Base-by-base conservation (phyloP, 2,888 invertebrate genomes). In the Timema cristinae region DNA sequence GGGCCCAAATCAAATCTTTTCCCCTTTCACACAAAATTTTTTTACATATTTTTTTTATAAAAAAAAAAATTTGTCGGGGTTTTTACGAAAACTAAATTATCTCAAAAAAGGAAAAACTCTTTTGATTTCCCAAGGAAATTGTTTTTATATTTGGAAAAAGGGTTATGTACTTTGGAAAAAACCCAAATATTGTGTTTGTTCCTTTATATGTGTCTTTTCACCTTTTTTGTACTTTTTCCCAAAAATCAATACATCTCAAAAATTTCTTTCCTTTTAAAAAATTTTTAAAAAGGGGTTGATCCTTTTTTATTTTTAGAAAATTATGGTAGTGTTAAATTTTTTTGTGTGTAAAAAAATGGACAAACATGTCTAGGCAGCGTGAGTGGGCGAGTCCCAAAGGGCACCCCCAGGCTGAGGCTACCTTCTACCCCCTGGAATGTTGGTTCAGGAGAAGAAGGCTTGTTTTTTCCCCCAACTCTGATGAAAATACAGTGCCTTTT, bases 401-500 rank as follows among this genome's bases (percentile, higher is more conserved):
- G 50, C 94, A 95, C 81, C 89, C 91, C 8, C 89, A 91, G 78
- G 92, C 94, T 52, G 89, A 90, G 47, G 87, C 89, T 51, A 91
- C 93, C n/a, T 84, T 97, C 82, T 94, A 73, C 93, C 94, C 79
- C 90, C 94, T 7, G 93, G 94, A 6, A 84, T 85, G 66, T 90
- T 75, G 90, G 90, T 67, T 91, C 91, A 74, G 92, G 92, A 0
- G 86, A 84, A 5, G 82, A 85, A 50, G 88, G 87, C 47, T 88
- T 78, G 88, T 89, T 13, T 81, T 83, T 16, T n/a, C n/a, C n/a
- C 89, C 91, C 0, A 83, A 87, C 10, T 82, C 85, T 10, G 88
- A 87, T 6, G 97, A 97, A n/a, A 83, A 88, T 95, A 69, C 86
- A 88, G 72, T 88, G 92, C 59, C 85, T 97, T 77, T 84, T 95